These are phyloP conservation scores for Patella pellucida DNA, from an alignment of 2,888 invertebrate species.

Conservation along the genomic window DNA sequence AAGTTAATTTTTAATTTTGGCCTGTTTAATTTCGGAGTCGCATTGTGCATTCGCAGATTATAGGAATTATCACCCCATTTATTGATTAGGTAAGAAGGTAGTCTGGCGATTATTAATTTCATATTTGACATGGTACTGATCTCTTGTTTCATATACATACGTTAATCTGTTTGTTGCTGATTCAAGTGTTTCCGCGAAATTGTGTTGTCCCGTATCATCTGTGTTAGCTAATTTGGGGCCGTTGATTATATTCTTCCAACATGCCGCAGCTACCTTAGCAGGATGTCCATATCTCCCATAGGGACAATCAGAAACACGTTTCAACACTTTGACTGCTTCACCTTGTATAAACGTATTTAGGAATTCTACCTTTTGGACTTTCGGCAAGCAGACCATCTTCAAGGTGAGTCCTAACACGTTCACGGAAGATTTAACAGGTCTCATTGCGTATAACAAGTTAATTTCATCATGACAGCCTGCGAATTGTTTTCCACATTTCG, in stretches of 20 bases:
- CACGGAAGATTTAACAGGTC: not conserved
- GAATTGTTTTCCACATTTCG: not conserved
- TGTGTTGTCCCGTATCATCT: no score
- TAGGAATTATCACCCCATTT: not conserved
- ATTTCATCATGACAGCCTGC: not conserved
- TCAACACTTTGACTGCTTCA: not conserved
- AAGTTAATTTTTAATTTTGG: not conserved
- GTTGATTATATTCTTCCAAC: no score
- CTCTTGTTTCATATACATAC: no score
- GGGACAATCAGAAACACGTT: no score
- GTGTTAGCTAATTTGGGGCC: no score
- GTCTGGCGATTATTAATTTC: not conserved
- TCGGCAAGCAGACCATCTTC: not conserved
- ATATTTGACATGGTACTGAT: not conserved
- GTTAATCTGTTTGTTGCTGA: no score
- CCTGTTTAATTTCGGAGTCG: not conserved
- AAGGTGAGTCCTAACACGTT: not conserved
- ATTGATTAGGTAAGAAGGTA: not conserved
- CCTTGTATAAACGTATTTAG: not conserved
- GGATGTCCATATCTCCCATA: no score
- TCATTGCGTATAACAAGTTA: not conserved
- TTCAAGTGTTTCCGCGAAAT: no score
- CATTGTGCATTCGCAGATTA: not conserved
- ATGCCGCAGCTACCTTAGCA: no score
- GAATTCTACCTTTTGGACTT: not conserved